These are phyloP conservation scores for Drosophila burlai DNA, from an alignment of 1,140 invertebrate genomes.

Conservation along the genomic window DNA sequence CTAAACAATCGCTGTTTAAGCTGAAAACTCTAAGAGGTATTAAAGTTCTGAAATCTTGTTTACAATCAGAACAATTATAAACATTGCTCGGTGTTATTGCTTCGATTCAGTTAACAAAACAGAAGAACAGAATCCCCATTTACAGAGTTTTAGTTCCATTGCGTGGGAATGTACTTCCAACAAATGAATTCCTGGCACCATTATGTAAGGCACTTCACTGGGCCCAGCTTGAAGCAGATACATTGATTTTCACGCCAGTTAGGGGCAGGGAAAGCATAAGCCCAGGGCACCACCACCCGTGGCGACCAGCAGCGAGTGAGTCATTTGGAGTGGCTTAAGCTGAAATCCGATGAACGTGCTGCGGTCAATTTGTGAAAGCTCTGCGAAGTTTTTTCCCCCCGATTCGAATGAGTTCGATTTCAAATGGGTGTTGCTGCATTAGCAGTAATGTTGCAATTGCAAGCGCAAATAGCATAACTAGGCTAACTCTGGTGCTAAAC, in stretches of 20 bases:
- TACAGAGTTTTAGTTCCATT: neutral
- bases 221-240: constrained; percentile 29
- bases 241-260: constrained; percentile 51
- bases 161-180: constrained; percentile 26
- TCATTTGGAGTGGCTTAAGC: constrained; percentile 45
- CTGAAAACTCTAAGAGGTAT: neutral
- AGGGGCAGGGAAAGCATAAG: neutral
- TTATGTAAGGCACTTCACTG: constrained; percentile 14
- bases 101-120: neutral
- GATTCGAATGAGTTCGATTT: constrained; percentile 39
- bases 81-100: neutral
- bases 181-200: constrained; percentile 13
- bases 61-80: neutral
- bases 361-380: constrained; percentile 37
- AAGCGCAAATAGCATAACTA: constrained; percentile 34
- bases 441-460: constrained; percentile 50
- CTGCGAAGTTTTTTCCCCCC: constrained; percentile 4
- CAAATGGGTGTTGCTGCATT: constrained; percentile 41
- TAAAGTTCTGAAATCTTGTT: neutral
- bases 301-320: constrained; percentile 42
- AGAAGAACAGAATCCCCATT: neutral
- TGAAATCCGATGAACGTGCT: constrained; percentile 70
- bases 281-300: constrained; percentile 27
- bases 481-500: constrained; percentile 40
- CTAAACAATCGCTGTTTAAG: neutral